Conservation (phyloP, 2,113 vertebrate species). For the Enhydra lutris region DNA sequence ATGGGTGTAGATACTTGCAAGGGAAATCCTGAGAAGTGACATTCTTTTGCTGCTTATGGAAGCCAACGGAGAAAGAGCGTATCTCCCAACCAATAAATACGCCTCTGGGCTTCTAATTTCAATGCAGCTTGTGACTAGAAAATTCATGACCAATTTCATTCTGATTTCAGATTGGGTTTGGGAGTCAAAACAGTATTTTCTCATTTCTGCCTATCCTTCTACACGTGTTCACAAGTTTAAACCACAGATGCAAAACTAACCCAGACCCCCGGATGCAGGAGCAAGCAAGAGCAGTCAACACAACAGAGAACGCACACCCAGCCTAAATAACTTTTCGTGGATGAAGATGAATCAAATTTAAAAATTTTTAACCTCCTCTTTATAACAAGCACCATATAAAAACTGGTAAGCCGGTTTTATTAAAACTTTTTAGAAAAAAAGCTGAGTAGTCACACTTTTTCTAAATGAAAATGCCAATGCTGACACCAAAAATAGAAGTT, state of each 20-base stretch:
- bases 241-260: background rate
- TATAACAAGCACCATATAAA: conserved; percentile 9
- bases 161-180: background rate
- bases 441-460: background rate
- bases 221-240: background rate
- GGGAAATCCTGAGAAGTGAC: background rate
- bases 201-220: background rate
- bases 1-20: background rate
- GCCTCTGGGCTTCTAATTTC: background rate
- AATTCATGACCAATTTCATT: conserved; percentile 5
- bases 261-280: background rate
- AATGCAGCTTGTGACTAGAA: background rate
- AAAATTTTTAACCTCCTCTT: background rate
- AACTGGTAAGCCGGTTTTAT: background rate
- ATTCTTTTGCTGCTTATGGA: conserved; percentile 3
- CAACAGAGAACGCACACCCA: background rate
- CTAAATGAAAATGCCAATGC: conserved; percentile 4
- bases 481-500: background rate
- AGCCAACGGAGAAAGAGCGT: background rate
- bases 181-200: background rate
- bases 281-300: background rate
- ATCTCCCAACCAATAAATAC: conserved; percentile 34
- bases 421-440: background rate
- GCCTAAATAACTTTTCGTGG: background rate
- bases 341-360: background rate